phyloP scores from a whole-genome alignment of 1,140 invertebrate species.

The Sarcophaga peregrina region DNA sequence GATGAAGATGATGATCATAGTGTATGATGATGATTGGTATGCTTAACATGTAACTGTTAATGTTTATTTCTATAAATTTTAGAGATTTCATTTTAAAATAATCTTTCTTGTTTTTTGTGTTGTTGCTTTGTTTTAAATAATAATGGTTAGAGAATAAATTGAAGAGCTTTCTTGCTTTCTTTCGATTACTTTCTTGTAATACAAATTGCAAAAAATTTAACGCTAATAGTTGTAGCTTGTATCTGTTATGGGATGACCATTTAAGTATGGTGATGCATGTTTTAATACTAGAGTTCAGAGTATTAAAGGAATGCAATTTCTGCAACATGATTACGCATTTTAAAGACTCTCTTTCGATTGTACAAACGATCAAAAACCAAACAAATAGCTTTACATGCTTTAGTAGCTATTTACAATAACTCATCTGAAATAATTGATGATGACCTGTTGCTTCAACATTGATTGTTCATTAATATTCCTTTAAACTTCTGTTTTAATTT shows the following conservation, averaged over 20 bases:
- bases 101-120: no score
- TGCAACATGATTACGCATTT: no score
- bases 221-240: not conserved
- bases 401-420: no score
- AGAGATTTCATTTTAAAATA: no score
- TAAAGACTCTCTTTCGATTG: no score
- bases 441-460: no score
- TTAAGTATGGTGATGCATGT: slow-evolving; percentile 26
- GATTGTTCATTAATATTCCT: not conserved
- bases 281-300: not conserved
- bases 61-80: not conserved
- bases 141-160: not conserved
- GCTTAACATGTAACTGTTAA: slow-evolving; percentile 19
- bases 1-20: not conserved
- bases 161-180: not conserved
- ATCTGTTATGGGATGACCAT: not conserved
- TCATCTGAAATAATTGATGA: no score
- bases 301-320: no score
- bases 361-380: no score
- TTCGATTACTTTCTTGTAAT: not conserved
- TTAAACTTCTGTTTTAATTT: not conserved
- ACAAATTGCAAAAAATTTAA: slow-evolving; percentile 1
- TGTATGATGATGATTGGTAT: not conserved
- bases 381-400: no score
- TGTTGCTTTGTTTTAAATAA: no score